Conservation (phyloP, 92 coral and sea anemone species). For the Galaxea fascicularis region DNA sequence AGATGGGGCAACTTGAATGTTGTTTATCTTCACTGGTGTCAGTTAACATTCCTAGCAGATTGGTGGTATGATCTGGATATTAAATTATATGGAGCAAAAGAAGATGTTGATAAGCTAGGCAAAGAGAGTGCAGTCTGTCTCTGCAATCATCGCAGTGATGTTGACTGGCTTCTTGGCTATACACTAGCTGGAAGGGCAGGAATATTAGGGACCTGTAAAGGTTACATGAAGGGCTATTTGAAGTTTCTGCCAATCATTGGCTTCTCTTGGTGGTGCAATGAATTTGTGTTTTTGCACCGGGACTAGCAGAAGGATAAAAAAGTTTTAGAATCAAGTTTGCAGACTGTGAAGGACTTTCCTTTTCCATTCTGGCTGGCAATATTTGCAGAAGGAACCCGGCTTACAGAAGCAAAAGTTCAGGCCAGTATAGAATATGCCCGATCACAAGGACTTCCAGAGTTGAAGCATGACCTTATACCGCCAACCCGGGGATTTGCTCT, state of each 20-base stretch:
- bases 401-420: slow-evolving; percentile 84
- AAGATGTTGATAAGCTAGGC: slow-evolving; percentile 86
- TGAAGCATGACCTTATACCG: slow-evolving; percentile 92
- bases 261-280: slow-evolving; percentile 91
- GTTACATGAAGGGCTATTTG: slow-evolving; percentile 91
- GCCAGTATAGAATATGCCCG: slow-evolving; percentile 89
- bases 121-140: slow-evolving; percentile 85
- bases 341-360: slow-evolving; percentile 86
- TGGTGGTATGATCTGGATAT: slow-evolving; percentile 89
- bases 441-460: slow-evolving; percentile 76
- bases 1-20: slow-evolving; percentile 84
- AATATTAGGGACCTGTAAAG: slow-evolving; percentile 81
- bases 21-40: slow-evolving; percentile 93
- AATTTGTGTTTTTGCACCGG: slow-evolving; percentile 84
- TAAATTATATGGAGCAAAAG: slow-evolving; percentile 86
- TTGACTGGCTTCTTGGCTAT: slow-evolving; percentile 97
- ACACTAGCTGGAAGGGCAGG: slow-evolving; percentile 88
- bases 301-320: slow-evolving; percentile 87
- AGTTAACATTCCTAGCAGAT: slow-evolving; percentile 87
- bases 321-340: slow-evolving; percentile 75
- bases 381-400: slow-evolving; percentile 97
- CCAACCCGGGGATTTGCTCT: slow-evolving; percentile 89
- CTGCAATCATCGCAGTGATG: slow-evolving; percentile 95
- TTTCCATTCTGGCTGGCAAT: slow-evolving; percentile 93
- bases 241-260: slow-evolving; percentile 93